Evolutionary conservation across 2,888 invertebrate genomes (phyloP), one percentile per base, ranked within the genome.

Genomic region (Drosophila dives): DNA sequence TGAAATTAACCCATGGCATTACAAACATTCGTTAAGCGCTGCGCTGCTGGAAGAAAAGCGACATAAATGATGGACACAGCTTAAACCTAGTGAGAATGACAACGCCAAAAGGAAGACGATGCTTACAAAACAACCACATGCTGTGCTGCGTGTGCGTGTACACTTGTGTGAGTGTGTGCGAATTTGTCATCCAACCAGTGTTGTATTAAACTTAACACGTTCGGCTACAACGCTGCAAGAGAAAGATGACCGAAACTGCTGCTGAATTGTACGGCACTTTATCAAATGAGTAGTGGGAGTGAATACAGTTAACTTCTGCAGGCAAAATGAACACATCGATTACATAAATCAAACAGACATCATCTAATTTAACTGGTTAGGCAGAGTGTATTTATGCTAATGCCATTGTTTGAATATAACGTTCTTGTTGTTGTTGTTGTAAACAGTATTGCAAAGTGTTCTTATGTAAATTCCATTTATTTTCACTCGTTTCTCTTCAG

Each of bases 181-280:
- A n/a, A 72, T 80, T 64, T 86, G 84, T 69, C 87, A 84, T 77
- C 73, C 54, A 59, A 40, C 33, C 64, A 79, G 59, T 50, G 72
- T 63, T 49, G 64, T 53, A 56, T 15, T 45, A 45, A 8, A 67
- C 68, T 65, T 77, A 74, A 53, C 75, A 74, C 65, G 53, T 74
- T 72, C 54, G 81, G 68, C 73, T 72, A 83, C 38, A 89, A 89
- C 72, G 78, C 74, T 81, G 85, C 81, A 65, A 78, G 88, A 78
- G 88, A 84, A 70, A 84, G 90, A 89, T 89, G 90, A 72, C 74
- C 75, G 74, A 84, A 87, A 78, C 70, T 69, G 63, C 64, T 67
- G 82, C 73, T 60, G 77, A 74, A 75, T 77, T 72, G 73, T 58
- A 23, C 60, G 75, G 20, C 54, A 42, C 55, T n/a, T 55, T 26